phyloP scores from a whole-genome alignment of 2,113 vertebrate species.

The Sterna hirundo region DNA sequence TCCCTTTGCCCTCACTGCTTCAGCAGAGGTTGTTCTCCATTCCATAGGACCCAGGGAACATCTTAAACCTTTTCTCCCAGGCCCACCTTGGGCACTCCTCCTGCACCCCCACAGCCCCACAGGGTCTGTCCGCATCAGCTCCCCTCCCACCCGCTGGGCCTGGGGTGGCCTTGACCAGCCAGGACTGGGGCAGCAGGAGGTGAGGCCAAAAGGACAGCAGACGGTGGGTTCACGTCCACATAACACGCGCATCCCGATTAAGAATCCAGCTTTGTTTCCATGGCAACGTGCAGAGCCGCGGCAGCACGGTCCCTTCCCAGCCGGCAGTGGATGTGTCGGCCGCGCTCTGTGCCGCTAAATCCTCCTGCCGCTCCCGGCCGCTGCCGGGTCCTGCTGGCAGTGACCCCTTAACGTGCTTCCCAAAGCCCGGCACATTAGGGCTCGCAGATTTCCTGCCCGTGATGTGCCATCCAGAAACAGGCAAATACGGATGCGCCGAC shows the following conservation, averaged over 20 bases:
- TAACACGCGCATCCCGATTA: neutral
- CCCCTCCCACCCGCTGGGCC: neutral
- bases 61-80: neutral
- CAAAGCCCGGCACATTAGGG: neutral
- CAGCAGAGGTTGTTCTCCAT: neutral
- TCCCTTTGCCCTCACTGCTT: neutral
- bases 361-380: neutral
- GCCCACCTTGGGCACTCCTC: neutral
- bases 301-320: neutral
- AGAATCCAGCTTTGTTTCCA: slow-evolving; percentile 42
- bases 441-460: neutral
- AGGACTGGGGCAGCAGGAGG: neutral
- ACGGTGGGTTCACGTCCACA: neutral
- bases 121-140: neutral
- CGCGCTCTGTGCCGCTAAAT: neutral
- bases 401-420: neutral
- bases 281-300: neutral
- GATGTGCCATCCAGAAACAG: neutral
- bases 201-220: slow-evolving; percentile 1
- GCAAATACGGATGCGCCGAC: neutral
- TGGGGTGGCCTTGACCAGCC: accelerated
- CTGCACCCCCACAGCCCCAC: neutral
- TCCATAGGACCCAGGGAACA: neutral
- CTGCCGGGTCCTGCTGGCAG: neutral
- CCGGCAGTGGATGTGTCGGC: neutral